Base-by-base conservation (phyloP, 2,797 vertebrate genomes). In the Centroberyx gerrardi region DNA sequence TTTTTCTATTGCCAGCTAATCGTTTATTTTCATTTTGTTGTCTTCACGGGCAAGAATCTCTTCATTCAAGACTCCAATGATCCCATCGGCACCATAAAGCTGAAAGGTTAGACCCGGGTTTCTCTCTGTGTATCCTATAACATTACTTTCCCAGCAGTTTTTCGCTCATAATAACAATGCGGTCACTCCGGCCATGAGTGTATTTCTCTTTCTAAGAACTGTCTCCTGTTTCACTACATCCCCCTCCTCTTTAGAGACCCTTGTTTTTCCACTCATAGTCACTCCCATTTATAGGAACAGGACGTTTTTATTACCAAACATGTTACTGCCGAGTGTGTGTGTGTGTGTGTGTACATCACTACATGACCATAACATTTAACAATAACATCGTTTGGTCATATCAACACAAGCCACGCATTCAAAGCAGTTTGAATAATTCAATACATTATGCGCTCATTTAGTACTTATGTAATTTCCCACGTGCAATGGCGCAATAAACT, bases 31-130 rank as follows among this genome's bases (percentile, higher is more conserved):
- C 0, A 0, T 60, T 17, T 15, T 7, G 36, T 28, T 13, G 36
- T 5, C 8, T 2, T 62, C 13, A 12, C 13, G 15, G 28, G 12
- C 13, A 0, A 33, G 55, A 61, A 27, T 60, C 74, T 17, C 48
- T 44, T 54, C 66, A 33, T 55, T 68, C 68, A 71, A 78, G 66
- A 81, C 63, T 17, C 72, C 62, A 51, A 87, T 87, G 86, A 90
- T 27, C 80, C 76, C 72, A 53, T 28, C 58, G 79, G 72, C 52
- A 51, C 17, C 79, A 48, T 76, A 62, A 78, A 72, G 81, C 82
- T 81, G 71, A 89, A 80, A 92, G 90, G 87, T 94, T 88, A 74
- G 89, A 60, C 2, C 58, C 59, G 1, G 38, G 38, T 66, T 17
- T 65, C 46, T 62, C 15, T 48, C 8, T 18, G 12, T 29, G 3